Percentiles rank a stretch among this genome's conserved stretches.
These are phyloP conservation scores for Sepiola atlantica DNA, from an alignment of 2,888 invertebrate species.

Conservation along the genomic window DNA sequence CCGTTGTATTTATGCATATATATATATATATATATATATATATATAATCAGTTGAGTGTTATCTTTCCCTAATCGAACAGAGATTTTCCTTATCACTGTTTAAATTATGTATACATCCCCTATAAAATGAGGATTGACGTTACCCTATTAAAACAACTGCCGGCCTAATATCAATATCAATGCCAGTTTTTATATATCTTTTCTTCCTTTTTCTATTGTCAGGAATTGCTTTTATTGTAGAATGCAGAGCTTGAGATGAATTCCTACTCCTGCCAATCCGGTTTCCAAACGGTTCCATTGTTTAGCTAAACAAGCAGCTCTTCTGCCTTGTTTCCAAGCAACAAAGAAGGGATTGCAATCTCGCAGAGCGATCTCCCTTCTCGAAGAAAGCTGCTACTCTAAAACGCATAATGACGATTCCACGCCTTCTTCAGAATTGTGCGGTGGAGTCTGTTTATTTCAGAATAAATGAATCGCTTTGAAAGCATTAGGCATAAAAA, in stretches of 20 bases:
- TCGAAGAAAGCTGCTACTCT: not conserved
- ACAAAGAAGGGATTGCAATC: not conserved
- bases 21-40: too few relatives aligned
- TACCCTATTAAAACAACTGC: not conserved
- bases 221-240: not conserved
- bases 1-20: too few relatives aligned
- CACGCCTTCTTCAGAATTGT: too few relatives aligned
- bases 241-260: not conserved
- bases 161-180: not conserved
- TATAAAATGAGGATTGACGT: not conserved
- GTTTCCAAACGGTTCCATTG: not conserved
- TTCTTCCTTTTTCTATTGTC: not conserved
- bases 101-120: not conserved
- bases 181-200: not conserved
- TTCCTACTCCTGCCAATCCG: not conserved
- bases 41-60: too few relatives aligned
- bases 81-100: too few relatives aligned
- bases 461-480: too few relatives aligned
- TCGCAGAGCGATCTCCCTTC: not conserved
- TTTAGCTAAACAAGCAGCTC: not conserved
- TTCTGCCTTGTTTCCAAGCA: constrained; percentile 14
- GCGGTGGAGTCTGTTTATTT: too few relatives aligned
- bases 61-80: too few relatives aligned
- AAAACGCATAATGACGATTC: too few relatives aligned
- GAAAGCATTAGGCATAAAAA: too few relatives aligned